Conservation (phyloP, 1,140 invertebrate genomes). For the Macrotrachela quadricornifera region DNA sequence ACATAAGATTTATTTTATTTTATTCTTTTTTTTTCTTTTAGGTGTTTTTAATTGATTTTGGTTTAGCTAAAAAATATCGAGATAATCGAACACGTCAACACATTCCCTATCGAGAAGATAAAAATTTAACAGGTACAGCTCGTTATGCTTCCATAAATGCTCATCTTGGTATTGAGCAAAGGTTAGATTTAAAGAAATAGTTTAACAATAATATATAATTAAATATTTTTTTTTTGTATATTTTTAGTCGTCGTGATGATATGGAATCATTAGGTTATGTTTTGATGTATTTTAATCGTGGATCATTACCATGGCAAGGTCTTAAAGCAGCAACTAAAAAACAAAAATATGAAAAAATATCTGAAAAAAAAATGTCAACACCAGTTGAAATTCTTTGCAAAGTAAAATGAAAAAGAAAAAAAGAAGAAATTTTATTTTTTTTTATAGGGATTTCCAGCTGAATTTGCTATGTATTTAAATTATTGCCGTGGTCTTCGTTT, state of each 20-base stretch:
- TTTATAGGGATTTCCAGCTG: slow-evolving; percentile 63
- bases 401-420: slow-evolving; percentile 30
- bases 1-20: background rate
- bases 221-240: too few relatives aligned
- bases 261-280: slow-evolving; percentile 90
- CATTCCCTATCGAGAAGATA: slow-evolving; percentile 81
- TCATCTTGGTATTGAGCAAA: slow-evolving; percentile 50
- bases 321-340: slow-evolving; percentile 79
- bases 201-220: too few relatives aligned
- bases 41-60: slow-evolving; percentile 88
- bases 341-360: slow-evolving; percentile 89
- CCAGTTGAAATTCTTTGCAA: slow-evolving; percentile 79
- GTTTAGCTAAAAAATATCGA: slow-evolving; percentile 80
- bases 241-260: slow-evolving; percentile 56
- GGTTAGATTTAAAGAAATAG: background rate
- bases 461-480: slow-evolving; percentile 94
- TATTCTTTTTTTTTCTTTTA: slow-evolving; percentile 10
- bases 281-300: slow-evolving; percentile 80
- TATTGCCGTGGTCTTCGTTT: slow-evolving; percentile 82
- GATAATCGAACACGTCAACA: slow-evolving; percentile 64
- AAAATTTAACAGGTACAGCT: slow-evolving; percentile 87
- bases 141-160: slow-evolving; percentile 92
- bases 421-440: background rate
- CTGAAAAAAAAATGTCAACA: slow-evolving; percentile 91
- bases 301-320: slow-evolving; percentile 76